Conservation (phyloP, 2,888 invertebrate species). For the Cephus pulcher region DNA sequence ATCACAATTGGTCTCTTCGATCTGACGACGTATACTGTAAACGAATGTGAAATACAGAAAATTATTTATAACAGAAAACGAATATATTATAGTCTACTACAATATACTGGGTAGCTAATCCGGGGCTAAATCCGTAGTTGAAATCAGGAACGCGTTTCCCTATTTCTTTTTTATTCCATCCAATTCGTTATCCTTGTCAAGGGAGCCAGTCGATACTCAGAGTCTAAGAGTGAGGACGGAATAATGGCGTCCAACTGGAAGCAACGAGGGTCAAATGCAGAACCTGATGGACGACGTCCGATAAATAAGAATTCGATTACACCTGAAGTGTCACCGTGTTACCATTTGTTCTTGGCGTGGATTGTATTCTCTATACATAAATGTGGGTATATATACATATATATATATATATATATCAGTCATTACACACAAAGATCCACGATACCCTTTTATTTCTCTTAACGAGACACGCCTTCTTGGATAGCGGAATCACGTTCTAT, state of each 20-base stretch:
- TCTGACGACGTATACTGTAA: neutral
- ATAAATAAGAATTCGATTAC: conserved; percentile 6
- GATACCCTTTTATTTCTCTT: neutral
- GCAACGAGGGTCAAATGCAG: neutral
- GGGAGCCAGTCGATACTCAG: neutral
- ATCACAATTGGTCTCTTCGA: no score
- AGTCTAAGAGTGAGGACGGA: neutral
- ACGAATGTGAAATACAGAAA: neutral
- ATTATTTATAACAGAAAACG: neutral
- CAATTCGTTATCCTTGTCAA: neutral
- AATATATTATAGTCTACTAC: neutral
- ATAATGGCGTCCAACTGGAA: neutral
- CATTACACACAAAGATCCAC: neutral
- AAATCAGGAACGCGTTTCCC: neutral
- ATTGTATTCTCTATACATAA: neutral
- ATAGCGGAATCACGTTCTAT: neutral
- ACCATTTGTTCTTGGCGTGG: neutral
- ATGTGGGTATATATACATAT: neutral
- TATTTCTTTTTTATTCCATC: neutral
- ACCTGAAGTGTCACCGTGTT: neutral
- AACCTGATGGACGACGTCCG: neutral
- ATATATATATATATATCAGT: neutral
- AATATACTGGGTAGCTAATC: neutral
- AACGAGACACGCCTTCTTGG: neutral
- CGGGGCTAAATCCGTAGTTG: neutral